A percentile compares a stretch with the other conserved stretches of the same genome.
Conservation (phyloP, 2,113 vertebrate genomes). For the Pelusios castaneus region DNA sequence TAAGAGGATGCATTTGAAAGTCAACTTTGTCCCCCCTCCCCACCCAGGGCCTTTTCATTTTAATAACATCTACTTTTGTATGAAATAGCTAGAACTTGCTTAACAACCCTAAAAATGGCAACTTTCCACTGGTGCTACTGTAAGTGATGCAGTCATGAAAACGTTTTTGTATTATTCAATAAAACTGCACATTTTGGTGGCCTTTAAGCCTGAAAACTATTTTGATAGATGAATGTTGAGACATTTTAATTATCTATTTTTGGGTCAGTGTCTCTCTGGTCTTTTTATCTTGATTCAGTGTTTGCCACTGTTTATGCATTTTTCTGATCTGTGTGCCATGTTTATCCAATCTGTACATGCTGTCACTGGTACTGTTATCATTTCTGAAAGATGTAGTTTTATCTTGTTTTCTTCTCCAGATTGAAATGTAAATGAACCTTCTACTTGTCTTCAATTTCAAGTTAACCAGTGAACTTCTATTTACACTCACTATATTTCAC, state of each 20-base stretch:
- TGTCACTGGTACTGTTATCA: background rate
- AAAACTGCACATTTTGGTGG: background rate
- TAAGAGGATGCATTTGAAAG: background rate
- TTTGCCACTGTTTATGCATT: background rate
- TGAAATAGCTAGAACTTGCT: background rate
- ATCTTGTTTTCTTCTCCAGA: background rate
- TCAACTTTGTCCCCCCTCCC: background rate
- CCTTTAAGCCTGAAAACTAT: background rate
- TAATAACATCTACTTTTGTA: background rate
- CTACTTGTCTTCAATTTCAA: conserved; percentile 36
- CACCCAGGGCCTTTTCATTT: background rate
- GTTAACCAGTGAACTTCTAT: conserved; percentile 10
- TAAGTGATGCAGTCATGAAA: background rate
- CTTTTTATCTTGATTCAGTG: background rate
- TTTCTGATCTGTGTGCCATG: background rate
- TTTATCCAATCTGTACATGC: conserved; percentile 3
- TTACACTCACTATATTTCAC: background rate
- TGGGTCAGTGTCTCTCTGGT: background rate
- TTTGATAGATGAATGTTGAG: background rate
- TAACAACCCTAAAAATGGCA: background rate
- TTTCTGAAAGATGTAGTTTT: conserved; percentile 7
- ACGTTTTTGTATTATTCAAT: background rate
- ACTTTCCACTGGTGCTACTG: background rate
- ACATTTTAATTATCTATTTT: background rate
- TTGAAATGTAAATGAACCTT: conserved; percentile 45